These are phyloP conservation scores for Brachionus sp. DNA, from an alignment of 1,140 invertebrate species.

Conservation along the genomic window DNA sequence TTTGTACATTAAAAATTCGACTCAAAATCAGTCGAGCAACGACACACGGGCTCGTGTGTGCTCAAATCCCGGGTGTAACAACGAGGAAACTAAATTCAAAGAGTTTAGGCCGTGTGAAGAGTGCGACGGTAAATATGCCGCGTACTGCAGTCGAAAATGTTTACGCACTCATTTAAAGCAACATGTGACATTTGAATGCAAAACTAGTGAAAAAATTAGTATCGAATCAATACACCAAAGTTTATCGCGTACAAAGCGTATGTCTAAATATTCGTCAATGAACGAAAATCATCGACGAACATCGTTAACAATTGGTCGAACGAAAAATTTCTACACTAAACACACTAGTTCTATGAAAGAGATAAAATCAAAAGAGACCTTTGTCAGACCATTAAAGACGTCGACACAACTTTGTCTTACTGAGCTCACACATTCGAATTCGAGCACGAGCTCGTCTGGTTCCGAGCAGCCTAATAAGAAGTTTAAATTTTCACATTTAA, in stretches of 20 bases:
- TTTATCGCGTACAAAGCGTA: neutral
- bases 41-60: neutral
- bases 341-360: slow-evolving; percentile 42
- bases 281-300: slow-evolving; percentile 24
- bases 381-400: neutral
- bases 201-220: neutral
- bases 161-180: neutral
- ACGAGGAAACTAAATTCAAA: slow-evolving; percentile 42
- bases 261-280: slow-evolving; percentile 22
- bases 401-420: neutral
- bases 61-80: neutral
- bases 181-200: slow-evolving; percentile 10
- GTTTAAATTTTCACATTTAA: neutral
- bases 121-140: neutral
- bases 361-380: neutral
- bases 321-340: neutral
- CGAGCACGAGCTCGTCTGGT: neutral
- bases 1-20: slow-evolving; percentile 26
- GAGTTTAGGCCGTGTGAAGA: neutral
- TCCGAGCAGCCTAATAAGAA: neutral
- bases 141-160: slow-evolving; percentile 37
- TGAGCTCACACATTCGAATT: neutral
- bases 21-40: neutral
- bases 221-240: neutral
- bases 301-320: neutral